Evolutionary conservation across 2,113 vertebrate genomes (phyloP).

Genomic region (Cinclus cinclus): DNA sequence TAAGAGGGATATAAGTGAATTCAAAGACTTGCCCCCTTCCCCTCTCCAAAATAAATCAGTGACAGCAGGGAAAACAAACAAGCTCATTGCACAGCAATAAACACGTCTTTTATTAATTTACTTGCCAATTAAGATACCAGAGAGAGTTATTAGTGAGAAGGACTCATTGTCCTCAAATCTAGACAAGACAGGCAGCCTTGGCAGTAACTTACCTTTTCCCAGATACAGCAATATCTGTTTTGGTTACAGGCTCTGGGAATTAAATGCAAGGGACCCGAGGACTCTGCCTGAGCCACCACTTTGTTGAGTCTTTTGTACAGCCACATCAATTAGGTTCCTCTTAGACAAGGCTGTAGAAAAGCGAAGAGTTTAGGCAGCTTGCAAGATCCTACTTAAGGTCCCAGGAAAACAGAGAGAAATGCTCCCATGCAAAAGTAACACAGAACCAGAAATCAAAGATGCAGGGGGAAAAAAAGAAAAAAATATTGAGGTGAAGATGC

Average conservation of each 20-base stretch:
- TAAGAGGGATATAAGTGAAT: background rate
- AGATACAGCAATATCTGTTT: background rate
- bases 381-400: background rate
- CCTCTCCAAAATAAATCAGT: background rate
- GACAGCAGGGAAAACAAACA: slow-evolving; percentile 37
- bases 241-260: background rate
- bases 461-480: background rate
- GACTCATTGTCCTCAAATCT: background rate
- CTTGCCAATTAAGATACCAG: slow-evolving; percentile 13
- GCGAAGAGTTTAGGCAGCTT: background rate
- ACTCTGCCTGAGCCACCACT: background rate
- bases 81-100: slow-evolving; percentile 21
- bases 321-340: background rate
- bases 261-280: background rate
- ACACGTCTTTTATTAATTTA: slow-evolving; percentile 36
- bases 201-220: background rate
- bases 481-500: background rate
- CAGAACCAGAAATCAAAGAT: background rate
- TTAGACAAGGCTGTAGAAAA: background rate
- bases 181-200: background rate
- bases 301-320: background rate
- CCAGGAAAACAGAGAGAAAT: background rate
- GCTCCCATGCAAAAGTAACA: background rate
- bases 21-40: background rate
- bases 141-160: slow-evolving; percentile 17